Percentiles rank a stretch among this genome's conserved stretches.
Evolutionary conservation across 1,140 invertebrate genomes (phyloP).

Genomic region (Saccostrea glomerata): DNA sequence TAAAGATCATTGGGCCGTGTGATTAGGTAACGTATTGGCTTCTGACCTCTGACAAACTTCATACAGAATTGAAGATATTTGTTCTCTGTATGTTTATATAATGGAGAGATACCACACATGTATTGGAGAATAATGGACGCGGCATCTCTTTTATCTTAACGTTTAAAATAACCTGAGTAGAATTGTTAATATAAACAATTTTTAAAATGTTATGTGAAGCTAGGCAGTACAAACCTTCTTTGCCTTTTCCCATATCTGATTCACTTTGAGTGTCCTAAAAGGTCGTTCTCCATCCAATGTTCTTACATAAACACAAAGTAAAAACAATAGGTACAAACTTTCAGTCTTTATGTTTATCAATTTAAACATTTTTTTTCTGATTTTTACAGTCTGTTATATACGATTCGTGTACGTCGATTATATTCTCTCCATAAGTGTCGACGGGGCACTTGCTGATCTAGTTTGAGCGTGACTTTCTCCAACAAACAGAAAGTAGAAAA

Average conservation of each 20-base stretch:
- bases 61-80: too few species aligned
- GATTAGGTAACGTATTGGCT: too few species aligned
- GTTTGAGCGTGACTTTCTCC: neutral
- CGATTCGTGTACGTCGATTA: neutral
- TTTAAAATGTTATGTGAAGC: neutral
- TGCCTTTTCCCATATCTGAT: slow-evolving; percentile 91
- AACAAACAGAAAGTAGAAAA: slow-evolving; percentile 2
- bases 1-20: too few species aligned
- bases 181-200: neutral
- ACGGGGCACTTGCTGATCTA: too few species aligned
- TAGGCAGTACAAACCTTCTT: slow-evolving; percentile 83
- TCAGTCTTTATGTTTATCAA: neutral
- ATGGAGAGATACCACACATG: too few species aligned
- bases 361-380: neutral
- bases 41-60: too few species aligned
- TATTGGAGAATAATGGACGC: too few species aligned
- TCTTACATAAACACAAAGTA: neutral
- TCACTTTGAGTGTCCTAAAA: slow-evolving; percentile 91
- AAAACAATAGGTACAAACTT: neutral
- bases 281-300: slow-evolving; percentile 78
- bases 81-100: too few species aligned
- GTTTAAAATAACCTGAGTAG: too few species aligned
- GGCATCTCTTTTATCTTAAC: too few species aligned
- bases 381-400: neutral
- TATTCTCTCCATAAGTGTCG: too few species aligned